These are phyloP conservation scores for Bugula neritina DNA, from an alignment of 2,888 invertebrate genomes.

Conservation along the genomic window DNA sequence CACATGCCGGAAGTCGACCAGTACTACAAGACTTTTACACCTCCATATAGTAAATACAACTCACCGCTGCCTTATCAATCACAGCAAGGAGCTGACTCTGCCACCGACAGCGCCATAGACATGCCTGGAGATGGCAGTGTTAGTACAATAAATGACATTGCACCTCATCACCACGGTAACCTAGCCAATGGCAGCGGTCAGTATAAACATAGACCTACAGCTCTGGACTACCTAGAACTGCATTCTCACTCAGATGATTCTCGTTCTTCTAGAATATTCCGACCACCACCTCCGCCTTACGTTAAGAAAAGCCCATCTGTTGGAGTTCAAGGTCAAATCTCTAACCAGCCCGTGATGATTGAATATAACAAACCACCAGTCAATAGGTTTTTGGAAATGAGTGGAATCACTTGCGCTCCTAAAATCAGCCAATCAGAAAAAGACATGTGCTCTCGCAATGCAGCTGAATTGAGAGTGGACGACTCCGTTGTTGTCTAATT, in stretches of 20 bases:
- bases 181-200: background rate
- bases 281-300: background rate
- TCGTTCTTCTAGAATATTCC: background rate
- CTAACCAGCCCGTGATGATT: background rate
- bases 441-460: background rate
- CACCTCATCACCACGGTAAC: constrained; percentile 1
- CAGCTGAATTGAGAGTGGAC: background rate
- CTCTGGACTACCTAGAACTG: background rate
- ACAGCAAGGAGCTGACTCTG: constrained; percentile 24
- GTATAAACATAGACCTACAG: constrained; percentile 6
- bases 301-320: background rate
- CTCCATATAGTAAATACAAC: background rate
- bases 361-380: constrained; percentile 6
- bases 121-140: constrained; percentile 23
- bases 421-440: background rate
- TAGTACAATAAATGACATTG: constrained; percentile 11
- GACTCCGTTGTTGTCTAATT: background rate
- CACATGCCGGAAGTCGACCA: constrained; percentile 14
- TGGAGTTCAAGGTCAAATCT: background rate
- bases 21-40: constrained; percentile 8
- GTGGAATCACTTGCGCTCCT: background rate
- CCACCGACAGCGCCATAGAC: constrained; percentile 27
- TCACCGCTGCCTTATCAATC: background rate
- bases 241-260: background rate
- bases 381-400: background rate